A percentile compares a stretch with the other conserved stretches of the same genome.
These are phyloP conservation scores for Cydia splendana DNA, from an alignment of 1,140 invertebrate genomes.

Conservation along the genomic window DNA sequence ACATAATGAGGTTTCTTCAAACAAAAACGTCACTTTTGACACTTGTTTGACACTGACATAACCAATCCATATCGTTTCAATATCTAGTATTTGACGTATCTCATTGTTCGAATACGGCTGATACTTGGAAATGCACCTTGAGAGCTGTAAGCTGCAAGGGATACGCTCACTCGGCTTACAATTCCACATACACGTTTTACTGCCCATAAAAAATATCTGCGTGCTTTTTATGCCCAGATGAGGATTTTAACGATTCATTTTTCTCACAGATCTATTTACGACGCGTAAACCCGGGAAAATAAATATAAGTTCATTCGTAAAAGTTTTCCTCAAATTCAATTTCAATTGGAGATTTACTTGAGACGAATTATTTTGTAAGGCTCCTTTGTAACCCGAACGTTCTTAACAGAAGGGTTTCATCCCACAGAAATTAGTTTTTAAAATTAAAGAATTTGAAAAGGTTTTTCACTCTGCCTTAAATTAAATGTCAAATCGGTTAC, in stretches of 20 bases:
- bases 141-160: constrained; percentile 40
- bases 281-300: constrained; percentile 27
- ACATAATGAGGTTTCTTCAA: too few species aligned
- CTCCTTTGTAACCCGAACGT: constrained; percentile 12
- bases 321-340: constrained; percentile 18
- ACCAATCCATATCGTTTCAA: too few species aligned
- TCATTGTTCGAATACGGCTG: rapidly evolving
- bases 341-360: constrained; percentile 27
- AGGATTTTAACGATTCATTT: constrained; percentile 52
- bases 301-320: constrained; percentile 26
- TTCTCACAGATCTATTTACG: constrained; percentile 35
- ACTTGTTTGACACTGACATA: too few species aligned
- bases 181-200: constrained; percentile 59
- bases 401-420: constrained; percentile 17
- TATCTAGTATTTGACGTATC: too few species aligned
- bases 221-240: constrained; percentile 52
- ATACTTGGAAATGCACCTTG: constrained; percentile 4
- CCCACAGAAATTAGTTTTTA: constrained; percentile 2
- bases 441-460: constrained; percentile 10
- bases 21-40: too few species aligned
- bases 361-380: constrained; percentile 23
- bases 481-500: background rate
- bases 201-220: constrained; percentile 60
- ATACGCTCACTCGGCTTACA: constrained; percentile 50
- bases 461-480: background rate